A percentile compares a stretch with the other conserved stretches of the same genome.
phyloP scores from a whole-genome alignment of 2,113 vertebrate species.

The Varanus komodoensis region DNA sequence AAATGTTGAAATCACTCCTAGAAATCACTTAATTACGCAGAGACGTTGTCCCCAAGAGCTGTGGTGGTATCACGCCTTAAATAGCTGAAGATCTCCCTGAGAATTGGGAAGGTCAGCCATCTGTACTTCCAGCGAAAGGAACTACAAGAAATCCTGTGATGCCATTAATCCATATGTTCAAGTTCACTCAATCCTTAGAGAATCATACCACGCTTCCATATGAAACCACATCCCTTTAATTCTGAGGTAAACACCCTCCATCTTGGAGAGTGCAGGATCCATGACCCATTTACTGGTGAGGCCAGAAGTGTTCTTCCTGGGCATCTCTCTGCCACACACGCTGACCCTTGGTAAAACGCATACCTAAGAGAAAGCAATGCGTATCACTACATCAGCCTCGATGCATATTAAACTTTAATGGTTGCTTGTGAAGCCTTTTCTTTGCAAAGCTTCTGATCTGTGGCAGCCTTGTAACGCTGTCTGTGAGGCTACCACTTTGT shows the following conservation, averaged over 20 bases:
- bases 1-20: too few species aligned
- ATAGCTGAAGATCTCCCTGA: too few species aligned
- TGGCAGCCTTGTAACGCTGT: neutral
- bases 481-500: too few species aligned
- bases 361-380: neutral
- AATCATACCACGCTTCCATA: neutral
- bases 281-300: neutral
- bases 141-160: too few species aligned
- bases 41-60: too few species aligned
- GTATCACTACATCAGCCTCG: neutral
- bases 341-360: neutral
- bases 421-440: neutral
- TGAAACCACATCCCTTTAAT: neutral
- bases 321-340: neutral
- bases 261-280: neutral
- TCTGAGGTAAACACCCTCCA: too few species aligned
- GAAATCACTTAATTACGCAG: too few species aligned
- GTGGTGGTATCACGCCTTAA: too few species aligned
- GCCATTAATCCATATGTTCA: neutral
- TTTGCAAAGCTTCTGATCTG: neutral
- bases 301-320: neutral
- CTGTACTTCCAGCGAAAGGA: too few species aligned
- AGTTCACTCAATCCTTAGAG: neutral
- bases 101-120: too few species aligned
- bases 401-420: slow-evolving; percentile 10